Evolutionary conservation across 2,797 vertebrate genomes (phyloP).

Genomic region (Liasis olivaceus): DNA sequence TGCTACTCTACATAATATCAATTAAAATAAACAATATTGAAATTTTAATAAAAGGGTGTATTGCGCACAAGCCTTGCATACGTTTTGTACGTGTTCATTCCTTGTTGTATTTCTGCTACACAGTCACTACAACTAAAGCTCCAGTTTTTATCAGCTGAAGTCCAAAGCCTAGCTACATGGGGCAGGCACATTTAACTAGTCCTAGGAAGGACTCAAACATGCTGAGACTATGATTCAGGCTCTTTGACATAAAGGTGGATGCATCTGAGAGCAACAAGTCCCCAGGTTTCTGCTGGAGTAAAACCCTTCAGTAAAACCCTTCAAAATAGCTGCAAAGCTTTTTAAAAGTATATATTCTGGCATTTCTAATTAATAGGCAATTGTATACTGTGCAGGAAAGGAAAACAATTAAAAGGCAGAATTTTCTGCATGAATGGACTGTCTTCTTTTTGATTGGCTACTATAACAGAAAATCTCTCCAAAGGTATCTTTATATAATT

Average conservation of each 20-base stretch:
- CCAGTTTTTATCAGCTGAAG: background rate
- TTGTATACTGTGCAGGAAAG: background rate
- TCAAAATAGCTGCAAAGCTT: background rate
- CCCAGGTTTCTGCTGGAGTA: background rate
- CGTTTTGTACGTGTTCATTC: background rate
- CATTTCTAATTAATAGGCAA: background rate
- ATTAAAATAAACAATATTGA: slow-evolving; percentile 1
- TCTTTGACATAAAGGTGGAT: background rate
- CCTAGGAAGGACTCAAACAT: background rate
- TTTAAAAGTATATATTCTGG: background rate
- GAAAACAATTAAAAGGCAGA: slow-evolving; percentile 2
- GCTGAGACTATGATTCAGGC: background rate
- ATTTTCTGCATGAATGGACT: background rate
- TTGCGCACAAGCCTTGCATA: background rate
- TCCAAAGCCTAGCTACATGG: background rate
- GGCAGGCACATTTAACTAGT: background rate
- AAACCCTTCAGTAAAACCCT: background rate
- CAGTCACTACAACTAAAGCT: background rate
- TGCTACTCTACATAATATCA: background rate
- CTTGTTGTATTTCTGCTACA: background rate
- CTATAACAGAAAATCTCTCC: background rate
- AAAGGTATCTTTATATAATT: background rate
- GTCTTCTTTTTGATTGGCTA: background rate
- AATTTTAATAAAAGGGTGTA: background rate
- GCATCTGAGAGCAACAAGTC: background rate